phyloP scores from a whole-genome alignment of 2,113 vertebrate species.

The Stomatorhinus ivindoensis region DNA sequence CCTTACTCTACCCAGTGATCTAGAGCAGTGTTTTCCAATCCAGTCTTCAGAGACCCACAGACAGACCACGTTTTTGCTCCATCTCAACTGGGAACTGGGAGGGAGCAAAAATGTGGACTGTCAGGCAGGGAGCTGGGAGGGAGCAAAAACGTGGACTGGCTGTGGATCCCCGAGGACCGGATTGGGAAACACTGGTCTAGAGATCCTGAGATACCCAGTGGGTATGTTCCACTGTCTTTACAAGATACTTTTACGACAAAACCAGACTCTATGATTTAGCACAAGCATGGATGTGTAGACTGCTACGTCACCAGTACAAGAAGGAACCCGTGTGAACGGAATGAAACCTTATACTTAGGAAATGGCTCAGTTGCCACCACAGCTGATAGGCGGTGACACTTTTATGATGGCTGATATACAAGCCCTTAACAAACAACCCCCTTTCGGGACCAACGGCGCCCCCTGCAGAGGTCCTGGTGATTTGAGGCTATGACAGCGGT shows the following conservation, averaged over 20 bases:
- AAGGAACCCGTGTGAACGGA: not conserved
- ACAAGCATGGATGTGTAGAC: not conserved
- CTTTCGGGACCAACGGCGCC: slow-evolving; percentile 35
- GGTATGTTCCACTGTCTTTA: not conserved
- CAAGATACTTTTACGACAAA: not conserved
- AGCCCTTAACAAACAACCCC: slow-evolving; percentile 58
- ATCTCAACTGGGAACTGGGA: not conserved
- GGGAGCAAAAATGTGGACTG: not conserved
- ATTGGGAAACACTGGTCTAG: not conserved
- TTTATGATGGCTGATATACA: slow-evolving; percentile 49
- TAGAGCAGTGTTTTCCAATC: not conserved
- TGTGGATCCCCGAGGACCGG: not conserved
- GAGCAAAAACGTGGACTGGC: not conserved
- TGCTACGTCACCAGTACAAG: not conserved
- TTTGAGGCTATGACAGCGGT: slow-evolving; percentile 46
- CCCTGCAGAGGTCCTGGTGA: slow-evolving; percentile 34
- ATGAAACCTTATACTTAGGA: not conserved
- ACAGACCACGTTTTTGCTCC: not conserved
- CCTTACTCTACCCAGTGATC: not conserved
- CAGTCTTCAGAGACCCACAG: not conserved
- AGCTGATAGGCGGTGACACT: not conserved
- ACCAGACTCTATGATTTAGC: not conserved
- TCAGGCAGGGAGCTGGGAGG: not conserved
- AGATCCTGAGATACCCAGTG: not conserved
- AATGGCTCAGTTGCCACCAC: not conserved